Conservation (phyloP, 1,140 invertebrate species). For the Musca vetustissima region DNA sequence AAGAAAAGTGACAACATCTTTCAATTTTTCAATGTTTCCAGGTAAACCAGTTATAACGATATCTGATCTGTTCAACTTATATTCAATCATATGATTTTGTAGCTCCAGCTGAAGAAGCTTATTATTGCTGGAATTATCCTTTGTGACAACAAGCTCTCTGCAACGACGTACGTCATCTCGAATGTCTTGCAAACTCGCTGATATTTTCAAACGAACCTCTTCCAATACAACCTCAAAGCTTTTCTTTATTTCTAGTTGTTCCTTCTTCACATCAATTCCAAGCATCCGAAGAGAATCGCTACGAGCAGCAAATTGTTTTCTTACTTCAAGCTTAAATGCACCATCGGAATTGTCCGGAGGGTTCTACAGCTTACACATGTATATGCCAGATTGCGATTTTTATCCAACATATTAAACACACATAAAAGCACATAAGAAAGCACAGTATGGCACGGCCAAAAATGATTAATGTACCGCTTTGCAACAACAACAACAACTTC, state of each 20-base stretch:
- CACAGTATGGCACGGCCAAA: no score
- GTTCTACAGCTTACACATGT: no score
- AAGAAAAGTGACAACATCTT: neutral
- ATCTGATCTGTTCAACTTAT: neutral
- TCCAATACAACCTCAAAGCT: neutral
- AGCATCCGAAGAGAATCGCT: neutral
- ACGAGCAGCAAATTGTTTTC: neutral
- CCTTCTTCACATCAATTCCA: neutral
- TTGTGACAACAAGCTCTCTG: no score
- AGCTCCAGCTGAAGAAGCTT: neutral
- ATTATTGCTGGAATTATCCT: no score
- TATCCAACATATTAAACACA: no score
- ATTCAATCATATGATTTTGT: neutral
- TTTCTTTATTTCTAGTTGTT: neutral
- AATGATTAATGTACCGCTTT: no score
- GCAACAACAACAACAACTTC: no score
- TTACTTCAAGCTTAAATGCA: neutral
- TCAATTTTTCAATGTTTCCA: neutral
- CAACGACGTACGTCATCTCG: no score
- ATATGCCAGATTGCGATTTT: no score
- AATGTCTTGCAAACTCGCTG: no score
- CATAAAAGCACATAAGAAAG: no score
- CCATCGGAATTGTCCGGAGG: no score
- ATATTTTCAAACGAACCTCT: neutral
- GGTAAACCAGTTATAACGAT: neutral